Base-by-base conservation (phyloP, 2,797 vertebrate genomes). In the Mico argentatus region DNA sequence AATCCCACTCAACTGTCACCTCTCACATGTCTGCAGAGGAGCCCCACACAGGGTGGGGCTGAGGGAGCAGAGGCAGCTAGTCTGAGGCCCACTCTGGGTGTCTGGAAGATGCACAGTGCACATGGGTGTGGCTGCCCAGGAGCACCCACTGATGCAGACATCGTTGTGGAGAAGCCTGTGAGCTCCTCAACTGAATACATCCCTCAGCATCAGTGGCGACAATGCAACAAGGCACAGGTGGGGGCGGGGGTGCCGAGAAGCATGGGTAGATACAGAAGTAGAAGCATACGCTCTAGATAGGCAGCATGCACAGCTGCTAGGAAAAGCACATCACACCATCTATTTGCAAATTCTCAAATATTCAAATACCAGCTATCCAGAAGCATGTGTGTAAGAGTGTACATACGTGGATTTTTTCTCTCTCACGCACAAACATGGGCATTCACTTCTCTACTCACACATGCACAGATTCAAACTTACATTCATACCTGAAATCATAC, bases 341-440 rank as follows among this genome's bases (percentile, higher is more conserved):
- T 85, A 59, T 48, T 81, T 95, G 90, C 86, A 73, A 76, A 81
- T 86, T 27, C 70, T 95, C 90, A 67, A 46, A 27, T 22, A 91
- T 27, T 46, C 91, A 93, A 83, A 88, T 20, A 36, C 46, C 86
- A 82, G 39, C 26, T 52, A 48, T 81, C 82, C 67, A 90, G 72
- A 81, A 90, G 57, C 44, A 59, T 41, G 26, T 30, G 81, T 61
- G 55, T 70, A n/a, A 64, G 67, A 90, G 46, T 44, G 41, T 44
- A 80, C 77, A 26, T 30, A 70, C 22, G 26, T 12, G 15, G 48
- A 75, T 77, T 76, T 57, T 77, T 33, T 83, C 55, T 19, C 48
- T 26, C 48, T 26, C 24, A 24, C 48, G 44, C 67, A 55, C 6
- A 0, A 64, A 22, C n/a, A 27, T 19, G 36, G 36, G 75, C 17